phyloP scores from a whole-genome alignment of 2,113 vertebrate species.

The Baryphthengus martii region DNA sequence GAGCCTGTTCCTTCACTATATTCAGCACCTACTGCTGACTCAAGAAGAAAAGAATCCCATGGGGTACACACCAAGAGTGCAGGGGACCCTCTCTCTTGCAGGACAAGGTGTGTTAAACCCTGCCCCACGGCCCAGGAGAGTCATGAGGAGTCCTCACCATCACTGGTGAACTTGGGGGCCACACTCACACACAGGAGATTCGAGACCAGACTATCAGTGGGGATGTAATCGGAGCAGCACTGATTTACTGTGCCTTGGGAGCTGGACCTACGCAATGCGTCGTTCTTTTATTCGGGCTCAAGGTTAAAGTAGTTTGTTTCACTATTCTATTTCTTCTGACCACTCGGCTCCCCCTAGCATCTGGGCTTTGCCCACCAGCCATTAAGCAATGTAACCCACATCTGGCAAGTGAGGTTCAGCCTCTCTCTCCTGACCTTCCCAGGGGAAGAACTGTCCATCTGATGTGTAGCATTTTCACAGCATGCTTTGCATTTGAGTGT shows the following conservation, averaged over 20 bases:
- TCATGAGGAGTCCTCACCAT: background rate
- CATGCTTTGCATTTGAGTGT: background rate
- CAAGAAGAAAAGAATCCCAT: background rate
- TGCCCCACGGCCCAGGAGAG: background rate
- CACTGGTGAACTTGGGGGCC: background rate
- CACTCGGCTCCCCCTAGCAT: rapidly evolving
- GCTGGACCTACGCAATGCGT: background rate
- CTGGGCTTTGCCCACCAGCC: background rate
- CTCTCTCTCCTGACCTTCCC: background rate
- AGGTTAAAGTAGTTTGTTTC: background rate
- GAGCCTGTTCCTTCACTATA: background rate
- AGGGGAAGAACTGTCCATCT: background rate
- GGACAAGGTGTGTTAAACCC: background rate
- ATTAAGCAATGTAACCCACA: background rate
- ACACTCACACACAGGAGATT: background rate
- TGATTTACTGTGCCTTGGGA: background rate
- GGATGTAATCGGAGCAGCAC: background rate
- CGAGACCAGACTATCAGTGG: background rate
- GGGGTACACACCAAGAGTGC: background rate
- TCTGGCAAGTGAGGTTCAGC: background rate
- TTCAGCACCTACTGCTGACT: background rate
- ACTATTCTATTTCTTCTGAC: background rate
- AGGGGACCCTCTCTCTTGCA: background rate
- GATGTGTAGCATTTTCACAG: background rate
- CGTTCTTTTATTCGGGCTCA: background rate